These are phyloP conservation scores for Thelaira solivaga DNA, from an alignment of 2,888 invertebrate genomes.

Conservation along the genomic window DNA sequence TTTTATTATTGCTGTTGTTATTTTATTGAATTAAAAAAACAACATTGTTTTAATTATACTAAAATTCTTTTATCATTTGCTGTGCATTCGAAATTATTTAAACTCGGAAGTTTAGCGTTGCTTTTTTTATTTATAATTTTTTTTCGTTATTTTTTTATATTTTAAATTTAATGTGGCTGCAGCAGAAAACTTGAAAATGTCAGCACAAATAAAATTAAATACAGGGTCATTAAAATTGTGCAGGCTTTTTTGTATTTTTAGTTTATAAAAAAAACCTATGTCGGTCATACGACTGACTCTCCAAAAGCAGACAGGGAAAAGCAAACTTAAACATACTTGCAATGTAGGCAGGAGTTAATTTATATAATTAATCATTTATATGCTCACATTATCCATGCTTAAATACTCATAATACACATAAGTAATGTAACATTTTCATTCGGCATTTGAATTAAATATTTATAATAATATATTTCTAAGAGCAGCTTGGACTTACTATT, in stretches of 20 bases:
- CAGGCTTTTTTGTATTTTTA: conserved; percentile 10
- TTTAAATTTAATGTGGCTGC: not conserved
- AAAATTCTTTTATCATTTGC: not conserved
- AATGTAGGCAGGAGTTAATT: not conserved
- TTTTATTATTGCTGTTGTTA: too few species aligned
- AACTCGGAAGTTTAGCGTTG: conserved; percentile 12
- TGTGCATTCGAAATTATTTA: not conserved
- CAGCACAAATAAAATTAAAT: conserved; percentile 37
- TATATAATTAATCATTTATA: too few species aligned
- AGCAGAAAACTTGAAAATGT: conserved; percentile 34
- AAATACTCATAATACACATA: too few species aligned
- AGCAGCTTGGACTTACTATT: too few species aligned
- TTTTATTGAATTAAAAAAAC: not conserved
- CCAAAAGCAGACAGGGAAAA: not conserved
- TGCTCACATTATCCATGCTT: too few species aligned
- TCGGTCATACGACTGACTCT: not conserved
- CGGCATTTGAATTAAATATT: too few species aligned
- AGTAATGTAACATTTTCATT: too few species aligned
- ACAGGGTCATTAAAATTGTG: conserved; percentile 35
- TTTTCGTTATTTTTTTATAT: not conserved
- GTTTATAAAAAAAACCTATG: not conserved
- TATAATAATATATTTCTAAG: too few species aligned
- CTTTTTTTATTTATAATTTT: conserved; percentile 17
- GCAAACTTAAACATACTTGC: not conserved
- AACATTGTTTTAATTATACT: not conserved